Conservation (phyloP, 2,113 vertebrate genomes). For the Thamnophis sirtalis region DNA sequence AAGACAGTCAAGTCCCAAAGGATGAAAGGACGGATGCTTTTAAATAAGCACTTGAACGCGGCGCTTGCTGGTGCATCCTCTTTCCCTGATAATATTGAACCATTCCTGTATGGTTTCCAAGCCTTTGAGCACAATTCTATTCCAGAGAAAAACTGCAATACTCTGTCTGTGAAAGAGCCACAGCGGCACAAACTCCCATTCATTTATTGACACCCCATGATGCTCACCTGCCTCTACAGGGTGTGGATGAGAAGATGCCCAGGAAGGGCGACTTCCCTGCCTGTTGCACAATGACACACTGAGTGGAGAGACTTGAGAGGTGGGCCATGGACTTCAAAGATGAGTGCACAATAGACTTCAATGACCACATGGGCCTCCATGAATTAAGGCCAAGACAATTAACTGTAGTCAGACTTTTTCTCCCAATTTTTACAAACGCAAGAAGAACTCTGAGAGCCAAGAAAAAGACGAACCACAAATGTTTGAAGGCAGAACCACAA, state of each 20-base stretch:
- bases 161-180: no score
- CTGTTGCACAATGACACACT: neutral
- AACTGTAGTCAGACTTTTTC: neutral
- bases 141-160: neutral
- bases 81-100: slow-evolving; percentile 24
- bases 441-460: neutral
- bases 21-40: slow-evolving; percentile 60
- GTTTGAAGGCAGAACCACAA: neutral
- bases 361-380: neutral
- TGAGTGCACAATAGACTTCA: neutral
- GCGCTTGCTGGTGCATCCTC: slow-evolving; percentile 1
- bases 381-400: slow-evolving; percentile 1
- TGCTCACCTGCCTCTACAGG: neutral
- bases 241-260: neutral
- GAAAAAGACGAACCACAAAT: neutral
- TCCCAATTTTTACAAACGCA: neutral
- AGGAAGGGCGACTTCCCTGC: neutral
- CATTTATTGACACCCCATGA: neutral
- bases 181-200: no score
- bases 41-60: slow-evolving; percentile 42
- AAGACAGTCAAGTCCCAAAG: slow-evolving; percentile 69
- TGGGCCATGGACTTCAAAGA: neutral
- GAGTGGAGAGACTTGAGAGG: neutral
- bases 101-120: neutral
- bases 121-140: slow-evolving; percentile 13